Evolutionary conservation across 2,113 vertebrate genomes (phyloP), one percentile per base, ranked within the genome.

Genomic region (Zosterops lateralis): DNA sequence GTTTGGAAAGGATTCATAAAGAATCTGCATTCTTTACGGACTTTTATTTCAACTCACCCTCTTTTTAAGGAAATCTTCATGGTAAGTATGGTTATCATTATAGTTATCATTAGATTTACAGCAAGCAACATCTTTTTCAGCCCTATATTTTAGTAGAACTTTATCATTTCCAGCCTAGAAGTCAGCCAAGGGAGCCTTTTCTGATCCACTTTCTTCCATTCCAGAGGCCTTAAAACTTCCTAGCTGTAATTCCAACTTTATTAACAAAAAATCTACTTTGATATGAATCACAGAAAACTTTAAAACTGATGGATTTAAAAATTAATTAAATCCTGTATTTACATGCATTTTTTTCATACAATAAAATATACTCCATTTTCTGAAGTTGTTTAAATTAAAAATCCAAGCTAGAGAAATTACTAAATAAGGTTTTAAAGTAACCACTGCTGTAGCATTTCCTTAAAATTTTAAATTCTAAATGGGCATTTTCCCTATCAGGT

Each of bases 1-100:
- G 29, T 96, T 96, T 93, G 53, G 68, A 95, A 94, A 57, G 9
- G 73, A 88, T n/a, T 38, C 40, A 87, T 67, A 17, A 82, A 54
- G 24, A 92, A 93, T 62, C 25, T 19, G 12, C 24, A 70, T 67
- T 89, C 38, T 28, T 79, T 21, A 32, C 3, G 10, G 5, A 20
- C 1, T 7, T 8, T 50, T 73, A 38, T 75, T 78, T 14, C 0
- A 18, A 9, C 65, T 73, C 24, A 51, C 12, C 26, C 44, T 54
- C 31, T 84, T 78, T 51, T 40, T 70, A 68, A 73, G 17, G 68
- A 93, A 96, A 85, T 38, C 6, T 50, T 79, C 14, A 57, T 2
- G 17, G 19, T 14, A 1, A 12, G 14, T 26, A 85, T 38, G 14
- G 11, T 68, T 75, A 92, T 67, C 20, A 45, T 53, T 50, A 85